These are phyloP conservation scores for Trematomus bernacchii DNA, from an alignment of 2,797 vertebrate species.

Conservation along the genomic window DNA sequence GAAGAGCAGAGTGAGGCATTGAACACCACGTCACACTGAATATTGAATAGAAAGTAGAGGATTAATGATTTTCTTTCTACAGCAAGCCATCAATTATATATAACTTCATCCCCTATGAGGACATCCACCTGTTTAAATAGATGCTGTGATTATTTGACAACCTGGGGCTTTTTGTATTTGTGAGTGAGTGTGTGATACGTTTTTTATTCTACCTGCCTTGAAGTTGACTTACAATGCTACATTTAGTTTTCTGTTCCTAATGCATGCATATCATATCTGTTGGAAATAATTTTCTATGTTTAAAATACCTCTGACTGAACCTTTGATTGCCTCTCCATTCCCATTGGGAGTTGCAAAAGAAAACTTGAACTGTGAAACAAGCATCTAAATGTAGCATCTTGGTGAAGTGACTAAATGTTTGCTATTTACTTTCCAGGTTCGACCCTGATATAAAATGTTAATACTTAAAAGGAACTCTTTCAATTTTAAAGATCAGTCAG, in stretches of 20 bases:
- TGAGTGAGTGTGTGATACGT: too few species aligned
- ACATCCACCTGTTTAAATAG: conserved; percentile 58
- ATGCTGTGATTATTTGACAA: conserved; percentile 54
- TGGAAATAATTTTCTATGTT: neutral
- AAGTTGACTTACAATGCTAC: conserved; percentile 10
- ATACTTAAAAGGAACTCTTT: neutral
- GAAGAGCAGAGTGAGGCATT: conserved; percentile 31
- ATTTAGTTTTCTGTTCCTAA: conserved; percentile 8
- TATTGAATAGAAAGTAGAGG: conserved; percentile 52
- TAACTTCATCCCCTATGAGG: conserved; percentile 43
- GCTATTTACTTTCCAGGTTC: neutral
- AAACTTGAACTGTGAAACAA: conserved; percentile 11
- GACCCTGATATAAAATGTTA: neutral
- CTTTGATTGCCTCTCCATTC: conserved; percentile 36
- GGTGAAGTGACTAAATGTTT: neutral
- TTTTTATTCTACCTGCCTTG: conserved; percentile 13
- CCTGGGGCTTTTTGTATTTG: conserved; percentile 24
- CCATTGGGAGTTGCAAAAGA: neutral
- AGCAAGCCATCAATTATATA: conserved; percentile 65
- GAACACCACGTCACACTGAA: conserved; percentile 32
- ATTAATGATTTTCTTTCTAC: conserved; percentile 44
- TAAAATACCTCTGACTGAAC: conserved; percentile 2
- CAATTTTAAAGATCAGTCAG: too few species aligned
- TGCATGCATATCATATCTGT: neutral
- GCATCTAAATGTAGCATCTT: neutral